These are phyloP conservation scores for Luehdorfia chinensis DNA, from an alignment of 1,140 invertebrate genomes.

Conservation along the genomic window DNA sequence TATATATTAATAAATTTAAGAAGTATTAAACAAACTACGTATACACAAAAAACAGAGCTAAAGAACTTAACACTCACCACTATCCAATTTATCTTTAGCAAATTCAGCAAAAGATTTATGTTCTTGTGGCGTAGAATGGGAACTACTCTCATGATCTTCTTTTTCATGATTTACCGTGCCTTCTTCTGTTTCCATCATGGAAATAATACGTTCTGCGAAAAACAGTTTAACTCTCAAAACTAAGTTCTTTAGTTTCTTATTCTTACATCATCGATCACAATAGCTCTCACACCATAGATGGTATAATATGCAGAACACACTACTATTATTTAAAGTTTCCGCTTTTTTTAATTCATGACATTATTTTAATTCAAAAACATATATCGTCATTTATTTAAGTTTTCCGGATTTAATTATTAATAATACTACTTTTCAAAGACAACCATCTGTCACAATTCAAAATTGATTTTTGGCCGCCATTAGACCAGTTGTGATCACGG, in stretches of 20 bases:
- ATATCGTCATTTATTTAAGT: not conserved
- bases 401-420: slow-evolving; percentile 18
- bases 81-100: slow-evolving; percentile 70
- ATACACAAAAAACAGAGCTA: too few relatives aligned
- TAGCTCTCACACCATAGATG: slow-evolving; percentile 25
- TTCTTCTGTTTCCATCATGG: slow-evolving; percentile 59
- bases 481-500: slow-evolving; percentile 20
- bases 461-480: slow-evolving; percentile 73
- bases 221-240: slow-evolving; percentile 27
- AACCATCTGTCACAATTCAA: slow-evolving; percentile 59
- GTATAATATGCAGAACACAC: slow-evolving; percentile 4
- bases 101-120: slow-evolving; percentile 69
- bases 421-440: slow-evolving; percentile 20
- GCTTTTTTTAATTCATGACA: not conserved
- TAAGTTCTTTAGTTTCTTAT: slow-evolving; percentile 41
- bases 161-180: slow-evolving; percentile 51
- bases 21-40: too few relatives aligned
- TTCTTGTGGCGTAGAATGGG: slow-evolving; percentile 65
- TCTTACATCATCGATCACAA: slow-evolving; percentile 73
- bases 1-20: too few relatives aligned
- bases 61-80: slow-evolving; percentile 45
- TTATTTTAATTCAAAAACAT: slow-evolving; percentile 2
- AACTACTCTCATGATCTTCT: slow-evolving; percentile 61
- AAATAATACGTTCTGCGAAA: slow-evolving; percentile 21
- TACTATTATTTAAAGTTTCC: not conserved